Base-by-base conservation (phyloP, 2,113 vertebrate genomes). In the Pollimyrus isidori region DNA sequence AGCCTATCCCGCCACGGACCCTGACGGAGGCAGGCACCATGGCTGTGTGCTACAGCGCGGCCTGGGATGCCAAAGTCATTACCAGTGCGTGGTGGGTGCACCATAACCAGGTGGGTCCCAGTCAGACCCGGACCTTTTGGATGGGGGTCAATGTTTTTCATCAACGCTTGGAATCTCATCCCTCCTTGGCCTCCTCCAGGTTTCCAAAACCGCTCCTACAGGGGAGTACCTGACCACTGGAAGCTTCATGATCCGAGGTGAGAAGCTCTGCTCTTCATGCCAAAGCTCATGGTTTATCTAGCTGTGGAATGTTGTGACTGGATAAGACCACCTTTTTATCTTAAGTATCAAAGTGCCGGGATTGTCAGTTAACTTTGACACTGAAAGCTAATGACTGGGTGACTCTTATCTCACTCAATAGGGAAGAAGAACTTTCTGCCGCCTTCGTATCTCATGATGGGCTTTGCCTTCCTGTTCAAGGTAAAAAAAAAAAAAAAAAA, bases 241-340 rank as follows among this genome's bases (percentile, higher is more conserved):
- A 88, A 99, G 98, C 92, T 99, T 99, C 95, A 99, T 99, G 98
- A 98, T 99, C 92, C 94, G 98, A 98, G 98, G 98, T 99, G 90
- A 39, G 73, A 86, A 17, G 48, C n/a, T 2, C 42, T 19, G 30
- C 7, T 85, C 39, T 58, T 21, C 21, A 19, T 82, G 30, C 11
- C 87, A 30, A 23, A 62, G 10, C 86, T 87, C 26, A 4, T 7
- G 7, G 4, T 58, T 87, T 53, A 7, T 2, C 21, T 88, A n/a
- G 30, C 85, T 88, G 53, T 45, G 56, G 23, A 48, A 46, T 46
- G 45, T 48, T 69, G 26, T 30, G n/a, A 30, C 62, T 4, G 26
- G 62, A 30, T 69, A 30, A 69, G 3, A 30, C n/a, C 42, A 39
- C n/a, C n/a, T 52, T n/a, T 15, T 83, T 26, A 26, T 52, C 6